phyloP scores from a whole-genome alignment of 2,113 vertebrate genomes.

The Dinomys branickii region DNA sequence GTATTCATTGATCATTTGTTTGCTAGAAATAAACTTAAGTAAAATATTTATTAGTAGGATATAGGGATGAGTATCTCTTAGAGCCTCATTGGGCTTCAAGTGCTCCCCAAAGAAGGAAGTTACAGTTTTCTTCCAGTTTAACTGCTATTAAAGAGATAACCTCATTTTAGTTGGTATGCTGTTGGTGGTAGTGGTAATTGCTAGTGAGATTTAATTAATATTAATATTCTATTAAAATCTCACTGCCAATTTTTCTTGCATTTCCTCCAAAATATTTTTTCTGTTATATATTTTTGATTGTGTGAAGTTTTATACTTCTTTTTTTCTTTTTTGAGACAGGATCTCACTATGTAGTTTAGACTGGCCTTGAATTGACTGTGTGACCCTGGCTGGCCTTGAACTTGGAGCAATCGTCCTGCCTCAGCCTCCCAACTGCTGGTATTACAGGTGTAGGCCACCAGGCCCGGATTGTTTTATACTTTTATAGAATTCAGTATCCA shows the following conservation, averaged over 20 bases:
- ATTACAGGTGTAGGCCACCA: neutral
- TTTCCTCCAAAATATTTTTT: neutral
- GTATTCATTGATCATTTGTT: neutral
- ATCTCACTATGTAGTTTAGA: neutral
- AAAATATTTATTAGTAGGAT: conserved; percentile 22
- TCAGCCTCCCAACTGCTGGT: neutral
- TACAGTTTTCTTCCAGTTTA: conserved; percentile 37
- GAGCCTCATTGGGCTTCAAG: neutral
- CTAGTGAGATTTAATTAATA: conserved; percentile 37
- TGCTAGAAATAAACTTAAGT: conserved; percentile 33
- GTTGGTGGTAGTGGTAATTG: neutral
- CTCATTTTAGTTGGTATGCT: conserved; percentile 46
- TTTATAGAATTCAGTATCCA: conserved; percentile 12
- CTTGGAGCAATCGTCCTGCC: neutral
- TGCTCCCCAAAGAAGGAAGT: conserved; percentile 38
- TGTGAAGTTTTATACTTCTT: neutral
- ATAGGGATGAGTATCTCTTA: neutral
- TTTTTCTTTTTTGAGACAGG: too few species aligned
- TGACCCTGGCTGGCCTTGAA: too few species aligned
- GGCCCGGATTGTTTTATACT: neutral
- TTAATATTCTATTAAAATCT: neutral
- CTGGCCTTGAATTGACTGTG: neutral
- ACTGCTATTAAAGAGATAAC: conserved; percentile 32
- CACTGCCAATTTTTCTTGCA: conserved; percentile 13
- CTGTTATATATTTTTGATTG: neutral